A percentile compares a stretch with the other conserved stretches of the same genome.
phyloP scores from a whole-genome alignment of 2,888 invertebrate species.

The Athalia rosae region DNA sequence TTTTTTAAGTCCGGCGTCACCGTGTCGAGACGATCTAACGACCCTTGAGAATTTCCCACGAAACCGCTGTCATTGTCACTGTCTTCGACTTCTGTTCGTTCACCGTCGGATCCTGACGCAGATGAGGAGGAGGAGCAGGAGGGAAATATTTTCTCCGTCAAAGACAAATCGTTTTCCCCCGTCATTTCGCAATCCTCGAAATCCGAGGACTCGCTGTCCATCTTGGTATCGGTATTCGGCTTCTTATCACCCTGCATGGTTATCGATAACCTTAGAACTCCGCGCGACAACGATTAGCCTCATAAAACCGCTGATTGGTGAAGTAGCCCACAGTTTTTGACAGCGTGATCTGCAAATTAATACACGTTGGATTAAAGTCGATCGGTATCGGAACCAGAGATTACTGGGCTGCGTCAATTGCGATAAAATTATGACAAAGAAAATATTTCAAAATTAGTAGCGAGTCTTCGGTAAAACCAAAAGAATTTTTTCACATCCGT shows the following conservation, averaged over 20 bases:
- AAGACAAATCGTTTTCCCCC: too few relatives aligned
- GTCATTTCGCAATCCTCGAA: background rate
- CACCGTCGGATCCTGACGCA: background rate
- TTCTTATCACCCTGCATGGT: background rate
- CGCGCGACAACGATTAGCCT: too few relatives aligned
- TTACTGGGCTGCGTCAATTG: too few relatives aligned
- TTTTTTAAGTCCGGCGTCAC: background rate
- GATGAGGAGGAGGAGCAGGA: conserved; percentile 8
- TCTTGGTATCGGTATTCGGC: background rate
- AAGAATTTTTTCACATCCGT: too few relatives aligned
- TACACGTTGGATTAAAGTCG: too few relatives aligned
- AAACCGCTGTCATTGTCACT: conserved; percentile 38
- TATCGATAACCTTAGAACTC: background rate
- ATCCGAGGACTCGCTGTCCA: conserved; percentile 20
- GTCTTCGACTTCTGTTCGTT: conserved; percentile 22
- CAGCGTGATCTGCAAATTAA: too few relatives aligned
- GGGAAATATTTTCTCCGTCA: background rate
- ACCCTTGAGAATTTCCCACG: conserved; percentile 37
- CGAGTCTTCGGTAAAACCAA: too few relatives aligned
- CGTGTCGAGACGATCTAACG: background rate
- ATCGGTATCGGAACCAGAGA: too few relatives aligned
- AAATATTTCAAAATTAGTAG: too few relatives aligned
- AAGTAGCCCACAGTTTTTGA: too few relatives aligned
- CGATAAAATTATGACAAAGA: too few relatives aligned
- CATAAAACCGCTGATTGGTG: too few relatives aligned